Base-by-base conservation (phyloP, 2,113 vertebrate genomes). In the Myiagra hebetior region DNA sequence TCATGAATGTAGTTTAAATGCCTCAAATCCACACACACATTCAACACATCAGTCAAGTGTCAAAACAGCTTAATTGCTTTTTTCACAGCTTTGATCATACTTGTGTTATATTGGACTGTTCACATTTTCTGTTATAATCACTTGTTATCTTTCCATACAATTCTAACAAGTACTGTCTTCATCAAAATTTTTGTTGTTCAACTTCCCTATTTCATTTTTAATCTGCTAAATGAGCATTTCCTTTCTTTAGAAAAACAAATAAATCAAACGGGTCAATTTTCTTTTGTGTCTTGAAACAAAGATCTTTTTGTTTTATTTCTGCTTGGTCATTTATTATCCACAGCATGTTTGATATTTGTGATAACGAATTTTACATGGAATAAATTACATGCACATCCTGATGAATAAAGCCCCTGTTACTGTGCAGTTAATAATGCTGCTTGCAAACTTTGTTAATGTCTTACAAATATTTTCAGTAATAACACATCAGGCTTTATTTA, bases 291-390 rank as follows among this genome's bases (percentile, higher is more conserved):
- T 33, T 62, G 63, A 86, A 88, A 98, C 74, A 91, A 96, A 90
- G 82, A 74, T 81, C 65, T 68, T 94, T 94, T 96, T 97, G 89
- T 95, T 87, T 96, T 77, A 52, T 84, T 88, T 77, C 83, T 95
- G 81, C 60, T 67, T 53, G 67, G 76, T 83, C 69, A 57, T 81
- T 93, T 96, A 90, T 93, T 96, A 85, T 47, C 80, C 86, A 50
- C 50, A 63, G 87, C 33, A 42, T 76, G 85, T 91, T 92, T 11
- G 26, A 89, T 95, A 94, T 91, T 87, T 65, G 57, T 77, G 95
- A 96, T 95, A 93, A 97, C 11, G 77, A 47, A 87, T 97, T 96
- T 97, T 97, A 94, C 91, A 95, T 28, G 33, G 85, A 96, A 96
- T 93, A 93, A 95, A 95, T 91, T 89, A 83, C 89, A 87, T 35